Conservation (phyloP, 2,113 vertebrate species). For the Casuarius casuarius region DNA sequence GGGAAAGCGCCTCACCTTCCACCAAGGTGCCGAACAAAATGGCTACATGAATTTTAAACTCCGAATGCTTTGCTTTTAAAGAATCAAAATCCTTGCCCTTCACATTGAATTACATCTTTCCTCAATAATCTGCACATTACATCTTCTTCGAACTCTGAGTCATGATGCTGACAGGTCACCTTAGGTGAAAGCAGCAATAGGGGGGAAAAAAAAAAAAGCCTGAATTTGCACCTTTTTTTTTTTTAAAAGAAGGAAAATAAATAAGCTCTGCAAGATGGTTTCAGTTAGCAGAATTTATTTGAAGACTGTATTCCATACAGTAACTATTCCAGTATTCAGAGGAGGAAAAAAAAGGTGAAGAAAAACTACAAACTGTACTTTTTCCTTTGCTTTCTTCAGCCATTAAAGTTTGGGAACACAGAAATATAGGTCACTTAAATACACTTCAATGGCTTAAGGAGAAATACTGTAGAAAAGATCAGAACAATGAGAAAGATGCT, state of each 20-base stretch:
- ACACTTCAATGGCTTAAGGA: neutral
- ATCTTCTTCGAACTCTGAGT: neutral
- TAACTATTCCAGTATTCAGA: neutral
- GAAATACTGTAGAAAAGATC: neutral
- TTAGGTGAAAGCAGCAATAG: neutral
- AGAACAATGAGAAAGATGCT: neutral
- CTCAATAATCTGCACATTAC: neutral
- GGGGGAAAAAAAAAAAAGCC: neutral
- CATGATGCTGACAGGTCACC: neutral
- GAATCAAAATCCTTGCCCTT: neutral
- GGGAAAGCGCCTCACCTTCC: fast-evolving
- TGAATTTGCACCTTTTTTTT: neutral
- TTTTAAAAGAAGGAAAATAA: neutral
- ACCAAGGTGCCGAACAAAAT: neutral
- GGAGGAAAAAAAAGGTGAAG: neutral
- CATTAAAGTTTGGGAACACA: neutral
- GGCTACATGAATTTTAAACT: neutral
- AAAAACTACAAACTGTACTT: neutral
- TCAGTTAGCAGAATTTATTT: neutral
- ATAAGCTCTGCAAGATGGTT: neutral
- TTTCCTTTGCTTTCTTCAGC: neutral
- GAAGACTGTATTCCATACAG: neutral
- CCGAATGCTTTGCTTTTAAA: neutral
- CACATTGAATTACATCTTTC: neutral
- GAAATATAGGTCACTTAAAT: neutral